Base-by-base conservation (phyloP, 2,113 vertebrate species). In the Solea senegalensis region DNA sequence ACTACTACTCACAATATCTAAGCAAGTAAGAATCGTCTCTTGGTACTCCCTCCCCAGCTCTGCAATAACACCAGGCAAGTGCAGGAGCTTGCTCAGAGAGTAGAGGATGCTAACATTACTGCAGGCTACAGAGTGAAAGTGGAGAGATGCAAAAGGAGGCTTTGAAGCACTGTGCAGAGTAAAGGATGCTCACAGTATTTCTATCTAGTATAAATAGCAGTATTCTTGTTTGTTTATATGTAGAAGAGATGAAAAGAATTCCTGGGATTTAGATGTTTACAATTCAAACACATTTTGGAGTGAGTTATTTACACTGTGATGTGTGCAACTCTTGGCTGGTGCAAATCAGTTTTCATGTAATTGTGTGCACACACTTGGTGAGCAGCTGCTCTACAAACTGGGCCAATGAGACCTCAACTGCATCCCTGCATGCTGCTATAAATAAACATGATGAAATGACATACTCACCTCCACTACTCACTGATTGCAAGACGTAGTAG, bases 371-470 rank as follows among this genome's bases (percentile, higher is more conserved):
- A 66, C 74, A 72, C 81, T 85, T 85, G 46, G 72, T 83, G 73
- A 74, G 86, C 90, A 91, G 85, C 91, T 88, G 88, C 87, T 89
- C 73, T 78, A 83, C 74, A 90, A 92, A 91, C 80, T 90, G 85
- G 91, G 89, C 91, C 86, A 86, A 70, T 51, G 26, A 88, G 86
- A 91, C 81, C 80, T 90, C 70, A 48, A 85, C 85, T 90, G 88
- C 84, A 88, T 90, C 85, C 68, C 88, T 51, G 79, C 83, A 77
- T 59, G 59, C 72, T 74, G 87, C 92, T 93, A 92, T 93, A 92
- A 93, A 93, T 92, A 93, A 90, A 90, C 77, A 87, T 85, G 84
- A 89, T 83, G 75, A 88, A 89, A 88, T 86, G 81, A 92, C 88
- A 86, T 72, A 72, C 86, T 90, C 86, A 89, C 83, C 87, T 89